Base-by-base conservation (phyloP, 2,113 vertebrate genomes). In the Saimiri boliviensis region DNA sequence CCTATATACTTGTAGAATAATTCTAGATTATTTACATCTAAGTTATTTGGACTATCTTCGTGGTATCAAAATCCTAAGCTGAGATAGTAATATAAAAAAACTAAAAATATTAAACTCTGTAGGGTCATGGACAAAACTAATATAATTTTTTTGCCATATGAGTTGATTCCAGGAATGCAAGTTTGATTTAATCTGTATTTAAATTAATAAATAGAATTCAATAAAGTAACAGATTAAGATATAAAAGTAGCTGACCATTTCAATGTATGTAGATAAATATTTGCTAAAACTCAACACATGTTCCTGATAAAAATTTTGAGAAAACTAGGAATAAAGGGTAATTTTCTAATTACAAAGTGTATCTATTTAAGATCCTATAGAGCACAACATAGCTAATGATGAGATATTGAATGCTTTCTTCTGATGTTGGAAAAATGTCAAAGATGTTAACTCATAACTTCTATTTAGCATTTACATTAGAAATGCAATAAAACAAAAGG, bases 231-330 rank as follows among this genome's bases (percentile, higher is more conserved):
- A 93, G 37, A 76, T 86, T 79, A 97, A 52, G n/a, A 12, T 10
- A 76, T 88, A 84, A 91, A 94, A 76, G 49, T 87, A 74, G 58
- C 90, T 68, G 12, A 27, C 68, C 10, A 63, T 71, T 19, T 92
- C 23, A 71, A 68, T 54, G 60, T 12, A 45, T 60, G 42, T 14
- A 88, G 10, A 45, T 74, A 89, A 92, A 40, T 70, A 76, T n/a
- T 92, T 94, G 9, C 37, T 91, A 91, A 97, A 86, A 76, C 80
- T 93, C n/a, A 88, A 49, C 35, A 45, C 19, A 30, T 68, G 3
- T 68, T 40, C 6, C 16, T 80, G 73, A 71, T 68, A 86, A 88
- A 81, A 81, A n/a, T 81, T 90, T 30, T 86, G 47, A 91, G 52
- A 91, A 87, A 84, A 80, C 17, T 80, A 87, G 30, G 35, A 32